Conservation (phyloP, 30 jellyfish, hydroid and myxozoan genomes). For the Aurelia coerulea region DNA sequence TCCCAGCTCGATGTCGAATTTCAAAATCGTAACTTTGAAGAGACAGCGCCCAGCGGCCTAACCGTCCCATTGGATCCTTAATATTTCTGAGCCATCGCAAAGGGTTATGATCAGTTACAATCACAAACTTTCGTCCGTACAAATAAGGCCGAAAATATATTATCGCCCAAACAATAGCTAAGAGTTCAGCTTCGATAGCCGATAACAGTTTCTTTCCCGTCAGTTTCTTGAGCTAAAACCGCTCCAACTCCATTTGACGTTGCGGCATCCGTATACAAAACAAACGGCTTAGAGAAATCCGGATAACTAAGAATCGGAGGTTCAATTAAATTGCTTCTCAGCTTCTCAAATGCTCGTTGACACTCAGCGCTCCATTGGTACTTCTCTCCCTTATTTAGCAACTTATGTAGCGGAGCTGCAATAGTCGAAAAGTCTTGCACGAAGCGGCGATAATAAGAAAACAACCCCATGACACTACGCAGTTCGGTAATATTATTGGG, state of each 20-base stretch:
- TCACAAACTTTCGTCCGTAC: constrained; percentile 12
- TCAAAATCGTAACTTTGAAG: constrained; percentile 7
- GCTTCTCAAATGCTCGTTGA: too few species aligned
- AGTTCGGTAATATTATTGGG: too few species aligned
- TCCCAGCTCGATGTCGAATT: constrained; percentile 12
- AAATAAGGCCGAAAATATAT: not conserved
- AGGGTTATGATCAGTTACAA: constrained; percentile 28
- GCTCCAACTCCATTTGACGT: constrained; percentile 2
- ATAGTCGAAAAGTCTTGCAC: too few species aligned
- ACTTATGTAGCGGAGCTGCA: too few species aligned
- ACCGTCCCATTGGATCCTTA: constrained; percentile 31
- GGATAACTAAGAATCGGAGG: constrained; percentile 18
- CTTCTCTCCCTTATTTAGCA: too few species aligned
- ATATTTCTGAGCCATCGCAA: constrained; percentile 30
- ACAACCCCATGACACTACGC: too few species aligned
- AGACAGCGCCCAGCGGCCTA: constrained; percentile 25
- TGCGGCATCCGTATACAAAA: constrained; percentile 38
- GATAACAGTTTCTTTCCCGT: constrained; percentile 13
- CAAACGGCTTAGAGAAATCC: constrained; percentile 20
- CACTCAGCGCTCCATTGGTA: too few species aligned
- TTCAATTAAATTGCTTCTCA: too few species aligned
- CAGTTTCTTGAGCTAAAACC: constrained; percentile 8
- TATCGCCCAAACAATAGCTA: too few species aligned
- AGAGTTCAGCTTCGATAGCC: constrained; percentile 2
- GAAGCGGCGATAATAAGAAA: too few species aligned